phyloP scores from a whole-genome alignment of 2,113 vertebrate genomes.

The Platichthys flesus region DNA sequence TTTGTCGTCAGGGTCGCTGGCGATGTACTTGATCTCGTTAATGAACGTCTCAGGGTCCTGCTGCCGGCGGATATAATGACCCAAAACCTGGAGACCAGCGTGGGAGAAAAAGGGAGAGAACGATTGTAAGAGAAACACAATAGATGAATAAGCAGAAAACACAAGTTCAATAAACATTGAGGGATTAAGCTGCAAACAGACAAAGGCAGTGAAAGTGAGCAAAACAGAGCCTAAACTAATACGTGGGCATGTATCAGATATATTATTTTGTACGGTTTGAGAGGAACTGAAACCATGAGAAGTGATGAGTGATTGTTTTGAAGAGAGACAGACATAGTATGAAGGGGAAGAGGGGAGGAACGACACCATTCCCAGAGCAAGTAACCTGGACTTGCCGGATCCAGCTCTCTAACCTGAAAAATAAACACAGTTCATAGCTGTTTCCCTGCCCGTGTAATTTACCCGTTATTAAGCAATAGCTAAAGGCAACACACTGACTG shows the following conservation, averaged over 20 bases:
- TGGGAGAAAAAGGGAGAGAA: slow-evolving; percentile 17
- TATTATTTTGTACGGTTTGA: slow-evolving; percentile 32
- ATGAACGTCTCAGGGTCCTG: slow-evolving; percentile 94
- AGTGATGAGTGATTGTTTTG: not conserved
- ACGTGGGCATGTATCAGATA: not conserved
- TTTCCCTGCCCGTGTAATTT: slow-evolving; percentile 23
- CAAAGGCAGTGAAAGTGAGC: not conserved
- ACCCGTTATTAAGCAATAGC: slow-evolving; percentile 30
- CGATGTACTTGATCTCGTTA: slow-evolving; percentile 91
- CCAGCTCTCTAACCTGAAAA: slow-evolving; percentile 12
- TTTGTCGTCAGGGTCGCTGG: slow-evolving; percentile 93
- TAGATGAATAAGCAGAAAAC: slow-evolving; percentile 21
- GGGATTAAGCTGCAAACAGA: not conserved
- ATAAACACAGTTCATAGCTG: slow-evolving; percentile 8
- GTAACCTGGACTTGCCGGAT: not conserved
- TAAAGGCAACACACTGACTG: slow-evolving; percentile 17
- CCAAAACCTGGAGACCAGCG: slow-evolving; percentile 85
- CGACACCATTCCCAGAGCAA: not conserved
- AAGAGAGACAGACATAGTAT: not conserved
- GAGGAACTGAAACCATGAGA: not conserved
- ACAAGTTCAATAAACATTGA: slow-evolving; percentile 15
- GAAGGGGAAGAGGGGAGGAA: not conserved
- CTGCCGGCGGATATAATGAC: slow-evolving; percentile 93
- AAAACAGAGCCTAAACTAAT: slow-evolving; percentile 30
- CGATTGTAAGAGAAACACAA: not conserved